Evolutionary conservation across 2,888 invertebrate species (phyloP).

Genomic region (Mantis religiosa): DNA sequence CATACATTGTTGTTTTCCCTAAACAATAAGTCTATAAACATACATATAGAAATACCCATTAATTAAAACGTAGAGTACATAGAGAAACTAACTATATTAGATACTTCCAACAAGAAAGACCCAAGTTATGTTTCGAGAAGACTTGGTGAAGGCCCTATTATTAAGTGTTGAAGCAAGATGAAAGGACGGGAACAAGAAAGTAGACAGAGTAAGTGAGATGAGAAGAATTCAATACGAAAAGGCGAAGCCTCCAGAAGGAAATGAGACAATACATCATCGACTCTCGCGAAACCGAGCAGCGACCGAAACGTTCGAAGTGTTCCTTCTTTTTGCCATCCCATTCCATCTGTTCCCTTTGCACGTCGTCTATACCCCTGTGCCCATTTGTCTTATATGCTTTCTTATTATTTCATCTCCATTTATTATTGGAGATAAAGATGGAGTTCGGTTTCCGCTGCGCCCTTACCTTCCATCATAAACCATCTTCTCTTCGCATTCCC

Average conservation of each 20-base stretch:
- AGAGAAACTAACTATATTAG: neutral
- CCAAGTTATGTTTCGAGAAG: neutral
- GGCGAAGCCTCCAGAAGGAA: conserved; percentile 17
- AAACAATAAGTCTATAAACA: too few species aligned
- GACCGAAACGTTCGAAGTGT: neutral
- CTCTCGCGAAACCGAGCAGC: neutral
- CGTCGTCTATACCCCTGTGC: neutral
- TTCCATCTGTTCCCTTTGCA: neutral
- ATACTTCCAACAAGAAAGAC: neutral
- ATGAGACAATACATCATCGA: conserved; percentile 29
- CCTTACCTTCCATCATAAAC: neutral
- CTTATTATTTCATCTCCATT: conserved; percentile 28
- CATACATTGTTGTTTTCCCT: too few species aligned
- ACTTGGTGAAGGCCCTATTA: neutral
- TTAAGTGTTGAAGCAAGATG: conserved; percentile 26
- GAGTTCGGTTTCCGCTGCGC: neutral
- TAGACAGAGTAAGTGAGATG: neutral
- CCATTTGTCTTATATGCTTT: conserved; percentile 23
- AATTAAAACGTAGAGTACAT: too few species aligned
- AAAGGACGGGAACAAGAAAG: neutral
- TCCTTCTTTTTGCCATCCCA: neutral
- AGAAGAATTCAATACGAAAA: conserved; percentile 24
- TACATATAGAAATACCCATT: too few species aligned
- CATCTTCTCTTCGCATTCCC: neutral
- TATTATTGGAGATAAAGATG: conserved; percentile 21